Percentiles rank a stretch among this genome's conserved stretches.
These are phyloP conservation scores for Apodemus sylvaticus DNA, from an alignment of 2,113 vertebrate species.

Conservation along the genomic window DNA sequence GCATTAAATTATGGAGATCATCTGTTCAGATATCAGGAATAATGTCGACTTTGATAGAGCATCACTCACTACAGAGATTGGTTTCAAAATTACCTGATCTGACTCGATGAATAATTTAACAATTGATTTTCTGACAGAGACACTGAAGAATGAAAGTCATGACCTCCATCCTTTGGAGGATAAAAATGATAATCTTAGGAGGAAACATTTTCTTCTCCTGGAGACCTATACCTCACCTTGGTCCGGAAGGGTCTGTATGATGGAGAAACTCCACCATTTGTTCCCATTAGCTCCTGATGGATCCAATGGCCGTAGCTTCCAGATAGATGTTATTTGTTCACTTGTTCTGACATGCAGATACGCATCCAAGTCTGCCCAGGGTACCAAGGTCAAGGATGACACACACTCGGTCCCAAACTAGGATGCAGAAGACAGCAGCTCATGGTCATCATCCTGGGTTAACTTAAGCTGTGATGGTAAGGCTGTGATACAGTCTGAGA, in stretches of 20 bases:
- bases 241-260: background rate
- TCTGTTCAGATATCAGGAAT: constrained; percentile 69
- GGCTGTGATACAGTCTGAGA: background rate
- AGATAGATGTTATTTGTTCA: background rate
- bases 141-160: constrained; percentile 49
- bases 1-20: constrained; percentile 70
- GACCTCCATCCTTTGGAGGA: background rate
- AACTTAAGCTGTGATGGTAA: background rate
- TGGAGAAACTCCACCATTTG: background rate
- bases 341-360: background rate
- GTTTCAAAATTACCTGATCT: constrained; percentile 55
- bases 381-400: background rate
- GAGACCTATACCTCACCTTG: background rate
- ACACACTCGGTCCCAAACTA: background rate
- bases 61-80: constrained; percentile 31
- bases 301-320: background rate
- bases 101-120: constrained; percentile 71
- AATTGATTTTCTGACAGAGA: constrained; percentile 72
- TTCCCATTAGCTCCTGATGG: background rate
- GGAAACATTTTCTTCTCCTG: constrained; percentile 9
- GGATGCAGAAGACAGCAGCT: background rate
- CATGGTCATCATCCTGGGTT: background rate
- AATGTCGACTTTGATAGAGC: constrained; percentile 66
- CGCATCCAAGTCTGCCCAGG: background rate
- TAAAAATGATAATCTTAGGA: background rate